These are phyloP conservation scores for Limnephilus rhombicus DNA, from an alignment of 2,888 invertebrate genomes.

Conservation along the genomic window DNA sequence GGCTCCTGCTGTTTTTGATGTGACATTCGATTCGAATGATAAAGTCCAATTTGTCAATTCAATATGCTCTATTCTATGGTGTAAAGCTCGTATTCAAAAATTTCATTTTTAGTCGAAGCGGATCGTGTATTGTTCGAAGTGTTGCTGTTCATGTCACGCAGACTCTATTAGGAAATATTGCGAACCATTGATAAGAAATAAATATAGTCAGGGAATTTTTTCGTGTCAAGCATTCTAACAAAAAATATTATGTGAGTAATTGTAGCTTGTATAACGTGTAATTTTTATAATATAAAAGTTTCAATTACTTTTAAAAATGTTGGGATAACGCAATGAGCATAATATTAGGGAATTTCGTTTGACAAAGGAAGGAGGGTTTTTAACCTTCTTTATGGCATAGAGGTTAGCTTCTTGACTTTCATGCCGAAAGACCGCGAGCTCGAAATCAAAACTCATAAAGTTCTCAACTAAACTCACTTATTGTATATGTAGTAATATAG, in stretches of 20 bases:
- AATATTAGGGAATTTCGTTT: too few relatives aligned
- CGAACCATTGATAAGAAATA: not conserved
- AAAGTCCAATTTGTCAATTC: not conserved
- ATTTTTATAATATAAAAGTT: too few relatives aligned
- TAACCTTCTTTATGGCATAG: too few relatives aligned
- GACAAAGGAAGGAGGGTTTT: too few relatives aligned
- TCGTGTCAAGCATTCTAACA: not conserved
- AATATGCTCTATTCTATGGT: not conserved
- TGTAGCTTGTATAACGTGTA: not conserved
- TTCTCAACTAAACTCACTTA: too few relatives aligned
- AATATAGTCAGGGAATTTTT: not conserved
- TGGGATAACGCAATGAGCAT: not conserved
- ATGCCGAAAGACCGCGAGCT: too few relatives aligned
- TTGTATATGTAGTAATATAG: too few relatives aligned
- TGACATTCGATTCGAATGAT: not conserved
- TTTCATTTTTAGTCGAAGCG: not conserved
- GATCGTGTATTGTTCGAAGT: not conserved
- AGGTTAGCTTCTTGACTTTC: not conserved
- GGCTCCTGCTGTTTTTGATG: not conserved
- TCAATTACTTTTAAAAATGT: too few relatives aligned
- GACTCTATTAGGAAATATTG: not conserved
- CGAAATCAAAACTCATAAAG: too few relatives aligned
- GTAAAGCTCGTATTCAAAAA: not conserved
- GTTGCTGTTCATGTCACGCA: not conserved
- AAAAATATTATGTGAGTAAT: not conserved